A percentile compares a stretch with the other conserved stretches of the same genome.
Evolutionary conservation across 2,797 vertebrate genomes (phyloP).

Genomic region (Tarsius wallacei): DNA sequence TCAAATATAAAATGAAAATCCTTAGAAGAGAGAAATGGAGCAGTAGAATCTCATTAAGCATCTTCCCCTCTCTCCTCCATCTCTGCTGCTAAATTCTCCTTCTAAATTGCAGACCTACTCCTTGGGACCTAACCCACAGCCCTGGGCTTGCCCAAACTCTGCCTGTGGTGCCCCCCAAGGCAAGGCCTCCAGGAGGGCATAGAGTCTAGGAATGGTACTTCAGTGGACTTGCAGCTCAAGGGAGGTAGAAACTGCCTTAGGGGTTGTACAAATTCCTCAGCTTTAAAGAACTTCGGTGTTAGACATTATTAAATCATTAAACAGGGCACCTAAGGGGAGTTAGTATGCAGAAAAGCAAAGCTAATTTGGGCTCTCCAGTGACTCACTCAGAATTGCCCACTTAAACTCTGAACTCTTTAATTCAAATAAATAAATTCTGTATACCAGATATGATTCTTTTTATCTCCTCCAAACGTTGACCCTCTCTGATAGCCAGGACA

Average conservation of each 20-base stretch:
- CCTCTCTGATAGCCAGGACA: not conserved
- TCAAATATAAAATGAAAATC: conserved; percentile 62
- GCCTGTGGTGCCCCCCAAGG: conserved; percentile 7
- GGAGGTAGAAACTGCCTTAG: conserved; percentile 42
- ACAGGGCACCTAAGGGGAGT: conserved; percentile 60
- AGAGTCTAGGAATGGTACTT: not conserved
- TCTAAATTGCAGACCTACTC: conserved; percentile 60
- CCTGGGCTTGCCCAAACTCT: not conserved
- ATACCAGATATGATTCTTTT: not conserved
- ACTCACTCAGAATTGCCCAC: conserved; percentile 76
- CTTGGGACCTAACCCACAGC: conserved; percentile 51
- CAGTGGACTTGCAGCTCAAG: not conserved
- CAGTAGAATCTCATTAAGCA: conserved; percentile 37
- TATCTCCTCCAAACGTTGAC: not conserved
- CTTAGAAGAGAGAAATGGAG: not conserved
- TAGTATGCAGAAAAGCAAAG: conserved; percentile 74
- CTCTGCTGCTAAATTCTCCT: not conserved
- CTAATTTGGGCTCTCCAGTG: conserved; percentile 75
- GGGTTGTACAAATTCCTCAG: not conserved
- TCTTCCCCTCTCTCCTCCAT: not conserved
- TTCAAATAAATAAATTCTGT: conserved; percentile 22
- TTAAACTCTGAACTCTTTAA: conserved; percentile 76
- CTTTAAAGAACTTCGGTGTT: conserved; percentile 73
- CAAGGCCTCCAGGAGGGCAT: not conserved
- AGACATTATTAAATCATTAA: conserved; percentile 80